Evolutionary conservation across 2,113 vertebrate species (phyloP).

Genomic region (Neolamprologus kungweensis): DNA sequence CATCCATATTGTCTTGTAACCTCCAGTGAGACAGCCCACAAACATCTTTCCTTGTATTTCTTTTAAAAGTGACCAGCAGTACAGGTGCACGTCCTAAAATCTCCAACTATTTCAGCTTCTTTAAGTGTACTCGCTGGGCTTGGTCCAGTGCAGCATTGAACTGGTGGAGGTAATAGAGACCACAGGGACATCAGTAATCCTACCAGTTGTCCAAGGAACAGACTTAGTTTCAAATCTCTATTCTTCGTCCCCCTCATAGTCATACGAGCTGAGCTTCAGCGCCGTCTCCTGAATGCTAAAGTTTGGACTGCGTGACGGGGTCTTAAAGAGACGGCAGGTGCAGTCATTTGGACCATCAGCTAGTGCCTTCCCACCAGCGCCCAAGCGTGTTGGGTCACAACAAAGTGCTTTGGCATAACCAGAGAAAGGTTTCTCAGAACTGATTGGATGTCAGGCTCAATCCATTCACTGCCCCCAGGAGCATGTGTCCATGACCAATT

Average conservation of each 20-base stretch:
- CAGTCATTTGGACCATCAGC: slow-evolving; percentile 42
- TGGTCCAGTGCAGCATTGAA: not conserved
- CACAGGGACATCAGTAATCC: slow-evolving; percentile 47
- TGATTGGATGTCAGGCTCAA: slow-evolving; percentile 60
- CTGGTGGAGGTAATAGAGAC: slow-evolving; percentile 51
- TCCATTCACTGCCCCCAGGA: slow-evolving; percentile 47
- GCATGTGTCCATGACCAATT: slow-evolving; percentile 58
- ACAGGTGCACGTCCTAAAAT: not conserved
- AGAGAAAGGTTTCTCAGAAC: slow-evolving; percentile 40
- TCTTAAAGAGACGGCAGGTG: slow-evolving; percentile 42
- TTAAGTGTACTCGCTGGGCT: not conserved
- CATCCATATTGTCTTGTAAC: not conserved
- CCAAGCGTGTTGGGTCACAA: slow-evolving; percentile 57
- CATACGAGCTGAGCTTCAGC: not conserved
- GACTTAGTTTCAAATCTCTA: slow-evolving; percentile 27
- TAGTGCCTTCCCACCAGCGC: slow-evolving; percentile 39
- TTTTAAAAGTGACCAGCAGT: not conserved
- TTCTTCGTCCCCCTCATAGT: slow-evolving; percentile 20
- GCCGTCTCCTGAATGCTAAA: slow-evolving; percentile 15
- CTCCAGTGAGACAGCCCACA: not conserved
- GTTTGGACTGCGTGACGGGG: not conserved
- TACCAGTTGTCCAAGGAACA: slow-evolving; percentile 31
- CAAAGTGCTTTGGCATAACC: slow-evolving; percentile 31
- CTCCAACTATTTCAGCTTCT: not conserved
- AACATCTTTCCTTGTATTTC: not conserved